A percentile compares a stretch with the other conserved stretches of the same genome.
Conservation (phyloP, 1,140 invertebrate genomes). For the Calephelis nemesis region DNA sequence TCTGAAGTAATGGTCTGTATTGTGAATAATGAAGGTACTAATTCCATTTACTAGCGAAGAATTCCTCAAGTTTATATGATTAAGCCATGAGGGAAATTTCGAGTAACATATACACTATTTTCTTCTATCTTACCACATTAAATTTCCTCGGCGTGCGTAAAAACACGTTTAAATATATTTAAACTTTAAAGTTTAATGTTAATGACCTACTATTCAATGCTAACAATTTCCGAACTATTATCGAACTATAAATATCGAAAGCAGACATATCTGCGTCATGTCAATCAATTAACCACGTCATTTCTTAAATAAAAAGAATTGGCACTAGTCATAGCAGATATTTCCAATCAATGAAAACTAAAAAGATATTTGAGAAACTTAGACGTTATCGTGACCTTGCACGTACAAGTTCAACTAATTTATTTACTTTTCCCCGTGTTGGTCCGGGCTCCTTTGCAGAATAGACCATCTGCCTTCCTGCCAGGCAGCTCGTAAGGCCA, state of each 20-base stretch:
- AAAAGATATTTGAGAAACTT: not conserved
- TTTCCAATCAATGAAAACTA: not conserved
- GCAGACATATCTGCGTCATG: conserved; percentile 5
- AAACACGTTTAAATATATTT: not conserved
- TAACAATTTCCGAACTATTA: not conserved
- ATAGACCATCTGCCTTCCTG: too few species aligned
- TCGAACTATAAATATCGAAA: not conserved
- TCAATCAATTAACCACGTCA: conserved; percentile 9
- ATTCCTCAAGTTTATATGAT: not conserved
- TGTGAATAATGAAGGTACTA: conserved; percentile 24
- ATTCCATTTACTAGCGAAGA: not conserved
- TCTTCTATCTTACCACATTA: too few species aligned
- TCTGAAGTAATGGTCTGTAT: conserved; percentile 43
- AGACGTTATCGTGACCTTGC: not conserved
- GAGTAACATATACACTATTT: too few species aligned
- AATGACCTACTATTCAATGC: not conserved
- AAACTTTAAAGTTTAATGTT: not conserved
- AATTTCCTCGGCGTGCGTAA: too few species aligned
- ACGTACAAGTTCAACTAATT: too few species aligned
- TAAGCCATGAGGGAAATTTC: not conserved
- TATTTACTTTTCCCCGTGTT: too few species aligned
- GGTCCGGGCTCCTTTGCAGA: too few species aligned
- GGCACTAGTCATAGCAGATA: conserved; percentile 4
- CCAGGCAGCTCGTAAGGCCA: too few species aligned
- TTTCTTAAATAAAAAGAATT: not conserved